Conservation (phyloP, 2,888 invertebrate species). For the Nomada goodeniana region DNA sequence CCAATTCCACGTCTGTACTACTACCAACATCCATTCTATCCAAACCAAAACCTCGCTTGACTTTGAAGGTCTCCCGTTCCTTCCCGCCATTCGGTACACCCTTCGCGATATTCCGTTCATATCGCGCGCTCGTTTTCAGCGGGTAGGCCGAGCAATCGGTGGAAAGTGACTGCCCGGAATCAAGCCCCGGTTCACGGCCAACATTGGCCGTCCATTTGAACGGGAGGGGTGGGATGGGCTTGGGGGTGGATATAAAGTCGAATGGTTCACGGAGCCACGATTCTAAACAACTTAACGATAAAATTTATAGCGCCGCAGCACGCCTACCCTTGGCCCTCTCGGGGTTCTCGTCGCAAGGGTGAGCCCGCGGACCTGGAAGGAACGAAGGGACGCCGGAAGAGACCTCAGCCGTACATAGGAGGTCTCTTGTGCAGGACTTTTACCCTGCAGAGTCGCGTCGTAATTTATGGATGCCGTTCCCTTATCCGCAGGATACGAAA, state of each 20-base stretch:
- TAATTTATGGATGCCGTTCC: conserved; percentile 84
- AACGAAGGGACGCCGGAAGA: conserved; percentile 41
- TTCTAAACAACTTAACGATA: conserved; percentile 84
- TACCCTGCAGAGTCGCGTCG: conserved; percentile 83
- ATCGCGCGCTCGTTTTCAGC: conserved; percentile 46
- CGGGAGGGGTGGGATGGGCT: background rate
- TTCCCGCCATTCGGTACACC: conserved; percentile 51
- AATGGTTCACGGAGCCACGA: conserved; percentile 80
- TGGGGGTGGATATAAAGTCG: conserved; percentile 30
- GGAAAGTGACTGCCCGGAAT: conserved; percentile 76
- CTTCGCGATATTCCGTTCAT: conserved; percentile 59
- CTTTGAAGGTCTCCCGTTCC: background rate
- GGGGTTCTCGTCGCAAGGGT: conserved; percentile 57
- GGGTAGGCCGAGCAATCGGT: conserved; percentile 67
- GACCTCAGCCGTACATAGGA: conserved; percentile 74
- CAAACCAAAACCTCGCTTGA: too few species aligned
- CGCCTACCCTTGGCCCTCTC: conserved; percentile 80
- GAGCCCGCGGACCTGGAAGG: background rate
- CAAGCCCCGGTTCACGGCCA: conserved; percentile 67
- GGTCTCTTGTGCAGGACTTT: conserved; percentile 83
- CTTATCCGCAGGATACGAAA: conserved; percentile 84
- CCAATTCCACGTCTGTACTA: too few species aligned
- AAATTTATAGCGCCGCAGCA: conserved; percentile 84
- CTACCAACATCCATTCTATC: too few species aligned
- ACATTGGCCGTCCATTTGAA: conserved; percentile 11